Evolutionary conservation across 2,113 vertebrate genomes (phyloP), one percentile per base, ranked within the genome.

Genomic region (Otus sunia): DNA sequence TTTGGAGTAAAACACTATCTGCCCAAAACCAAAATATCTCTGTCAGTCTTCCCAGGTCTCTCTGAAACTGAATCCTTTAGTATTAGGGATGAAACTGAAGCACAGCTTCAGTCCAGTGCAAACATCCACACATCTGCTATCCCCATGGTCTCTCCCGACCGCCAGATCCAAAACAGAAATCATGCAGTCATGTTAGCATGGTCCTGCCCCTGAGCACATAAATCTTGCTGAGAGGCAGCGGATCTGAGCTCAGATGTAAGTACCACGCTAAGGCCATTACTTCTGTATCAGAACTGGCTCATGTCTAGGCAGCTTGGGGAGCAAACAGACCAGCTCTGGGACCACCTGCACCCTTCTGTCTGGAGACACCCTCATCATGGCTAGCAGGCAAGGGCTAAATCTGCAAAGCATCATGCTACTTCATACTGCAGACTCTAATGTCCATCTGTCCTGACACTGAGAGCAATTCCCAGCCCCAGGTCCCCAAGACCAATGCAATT

Each of bases 111-210:
- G 90, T 88, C 60, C 71, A 62, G 63, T 86, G 79, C 79, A 92
- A 94, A 50, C 63, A 58, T 58, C 36, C 71, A 62, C 75, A 88
- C 55, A 94, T 94, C 94, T 95, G 95, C 50, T 86, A 9, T 66
- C 72, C 72, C 86, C 50, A 88, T 74, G 59, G 59, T 62, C 56
- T 68, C 71, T 82, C 23, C 74, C 49, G 63, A 53, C 83, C 91
- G 89, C 83, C 86, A 95, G 94, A 88, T 59, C 79, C 50, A 77
- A 94, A 55, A 12, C 32, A 94, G 80, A 75, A 77, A 52, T 14
- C 0, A 10, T 39, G 32, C 55, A 59, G 50, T 56, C 0, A 0
- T 66, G 50, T 47, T 59, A 77, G 29, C 5, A 5, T 4, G 1
- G n/a, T 77, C 63, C 73, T 95, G 59, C 32, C 37, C 43, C 63